Evolutionary conservation across 2,888 invertebrate species (phyloP).

Genomic region (Tortricodes alternella): DNA sequence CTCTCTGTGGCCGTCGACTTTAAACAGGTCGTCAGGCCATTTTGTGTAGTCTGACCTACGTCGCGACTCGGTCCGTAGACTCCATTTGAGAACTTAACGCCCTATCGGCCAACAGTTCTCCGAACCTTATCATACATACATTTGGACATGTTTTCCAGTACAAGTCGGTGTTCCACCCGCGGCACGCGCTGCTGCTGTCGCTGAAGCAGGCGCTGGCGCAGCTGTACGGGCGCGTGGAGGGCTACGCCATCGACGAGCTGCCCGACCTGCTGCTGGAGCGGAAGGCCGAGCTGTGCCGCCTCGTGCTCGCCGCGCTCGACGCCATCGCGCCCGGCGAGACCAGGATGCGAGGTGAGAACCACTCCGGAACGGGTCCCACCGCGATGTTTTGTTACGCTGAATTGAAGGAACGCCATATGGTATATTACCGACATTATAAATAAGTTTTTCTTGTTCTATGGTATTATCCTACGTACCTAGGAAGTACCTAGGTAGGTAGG

Average conservation of each 20-base stretch:
- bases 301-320: conserved; percentile 86
- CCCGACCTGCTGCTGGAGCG: conserved; percentile 88
- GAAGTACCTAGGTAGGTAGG: too few relatives aligned
- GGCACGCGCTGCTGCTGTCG: conserved; percentile 87
- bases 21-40: too few relatives aligned
- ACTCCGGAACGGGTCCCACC: too few relatives aligned
- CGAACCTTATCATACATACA: not conserved
- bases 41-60: too few relatives aligned
- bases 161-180: conserved; percentile 88
- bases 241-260: conserved; percentile 87
- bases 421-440: too few relatives aligned
- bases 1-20: too few relatives aligned
- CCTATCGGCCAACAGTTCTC: not conserved
- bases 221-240: conserved; percentile 89
- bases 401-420: too few relatives aligned
- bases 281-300: conserved; percentile 88
- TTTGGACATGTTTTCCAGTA: conserved; percentile 66
- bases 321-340: conserved; percentile 90
- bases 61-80: too few relatives aligned
- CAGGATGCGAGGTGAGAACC: conserved; percentile 85
- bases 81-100: too few relatives aligned
- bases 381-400: too few relatives aligned
- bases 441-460: too few relatives aligned
- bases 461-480: too few relatives aligned
- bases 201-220: conserved; percentile 88